Evolutionary conservation across 2,888 invertebrate genomes (phyloP).

Genomic region (Eupithecia exiguata): DNA sequence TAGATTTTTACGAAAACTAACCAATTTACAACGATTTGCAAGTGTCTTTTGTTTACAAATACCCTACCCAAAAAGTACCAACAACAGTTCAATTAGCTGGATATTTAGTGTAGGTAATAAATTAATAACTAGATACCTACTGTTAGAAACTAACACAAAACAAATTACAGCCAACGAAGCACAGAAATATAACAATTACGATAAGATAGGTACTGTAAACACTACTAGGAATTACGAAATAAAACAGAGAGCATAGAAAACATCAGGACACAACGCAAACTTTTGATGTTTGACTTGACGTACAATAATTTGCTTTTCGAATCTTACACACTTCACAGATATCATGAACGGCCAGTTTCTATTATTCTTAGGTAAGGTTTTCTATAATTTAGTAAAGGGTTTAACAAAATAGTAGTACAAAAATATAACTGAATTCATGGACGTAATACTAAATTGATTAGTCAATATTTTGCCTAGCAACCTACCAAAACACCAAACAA

Average conservation of each 20-base stretch:
- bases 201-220: not conserved
- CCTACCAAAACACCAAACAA: slow-evolving; percentile 45
- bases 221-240: slow-evolving; percentile 51
- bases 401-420: not conserved
- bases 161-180: slow-evolving; percentile 25
- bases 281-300: slow-evolving; percentile 41
- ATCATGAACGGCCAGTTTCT: slow-evolving; percentile 35
- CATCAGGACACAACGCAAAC: slow-evolving; percentile 50
- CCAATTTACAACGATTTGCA: not conserved
- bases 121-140: not conserved
- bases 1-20: not conserved
- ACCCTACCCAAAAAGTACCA: not conserved
- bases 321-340: slow-evolving; percentile 51
- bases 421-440: not conserved
- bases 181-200: slow-evolving; percentile 30
- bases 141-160: not conserved
- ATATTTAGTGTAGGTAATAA: not conserved
- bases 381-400: not conserved
- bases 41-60: not conserved
- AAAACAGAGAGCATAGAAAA: slow-evolving; percentile 52
- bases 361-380: slow-evolving; percentile 11
- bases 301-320: slow-evolving; percentile 59
- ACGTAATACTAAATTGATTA: not conserved
- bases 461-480: slow-evolving; percentile 50
- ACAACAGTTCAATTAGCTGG: not conserved